Evolutionary conservation across 2,797 vertebrate genomes (phyloP), one percentile per base, ranked within the genome.

Genomic region (Phoebastria nigripes): DNA sequence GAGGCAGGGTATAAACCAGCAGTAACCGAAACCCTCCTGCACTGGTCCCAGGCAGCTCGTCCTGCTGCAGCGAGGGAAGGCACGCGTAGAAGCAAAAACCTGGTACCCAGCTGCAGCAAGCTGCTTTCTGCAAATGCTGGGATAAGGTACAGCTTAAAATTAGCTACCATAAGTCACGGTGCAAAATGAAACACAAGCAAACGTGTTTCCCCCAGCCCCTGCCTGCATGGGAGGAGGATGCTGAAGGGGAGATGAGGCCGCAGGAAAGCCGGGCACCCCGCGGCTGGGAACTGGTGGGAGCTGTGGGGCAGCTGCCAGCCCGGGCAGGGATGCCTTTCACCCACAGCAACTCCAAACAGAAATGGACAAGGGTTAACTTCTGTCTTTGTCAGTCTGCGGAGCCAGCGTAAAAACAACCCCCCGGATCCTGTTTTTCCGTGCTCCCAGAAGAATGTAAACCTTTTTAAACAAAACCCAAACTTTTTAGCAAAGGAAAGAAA

Each of bases 361-460:
- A 80, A 41, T 9, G 29, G 66, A 62, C 92, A 93, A 92, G 78
- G 73, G 55, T 92, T 95, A 92, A 92, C 28, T 89, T 92, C 18
- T 62, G 21, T 65, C 28, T 77, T 67, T 89, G 73, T 72, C 63
- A 71, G 84, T 17, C 59, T 44, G 47, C 3, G 8, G 67, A 90
- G 69, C 49, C 52, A 82, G 63, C 1, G 1, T 89, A 82, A 76
- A 94, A 91, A 79, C 78, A 95, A 35, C 2, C 33, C 69, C 42
- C 39, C 3, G 1, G 72, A 77, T 91, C 67, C 89, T 94, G 71
- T 73, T 94, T 95, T 93, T 82, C 90, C 0, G 0, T 58, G 51
- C 74, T 91, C 41, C 65, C 41, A 87, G 52, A 95, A 89, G 91
- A 97, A 96, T 93, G 92, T 89, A 96, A 96, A 96, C 77, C 41